A percentile compares a stretch with the other conserved stretches of the same genome.
Conservation (phyloP, 2,888 invertebrate genomes). For the Pemphredon lugubris region DNA sequence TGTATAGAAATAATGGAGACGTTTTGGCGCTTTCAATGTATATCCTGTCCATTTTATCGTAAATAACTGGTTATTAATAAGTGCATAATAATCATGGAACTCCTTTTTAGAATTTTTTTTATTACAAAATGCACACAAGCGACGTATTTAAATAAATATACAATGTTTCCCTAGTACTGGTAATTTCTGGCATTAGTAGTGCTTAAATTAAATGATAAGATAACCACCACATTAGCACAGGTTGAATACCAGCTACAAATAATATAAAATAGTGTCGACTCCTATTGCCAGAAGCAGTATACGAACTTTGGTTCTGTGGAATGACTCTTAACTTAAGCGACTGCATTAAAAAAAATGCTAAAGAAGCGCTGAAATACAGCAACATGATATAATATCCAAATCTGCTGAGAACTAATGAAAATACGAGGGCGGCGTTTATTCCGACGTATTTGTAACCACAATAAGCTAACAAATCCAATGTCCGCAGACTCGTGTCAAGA, state of each 20-base stretch:
- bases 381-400: constrained; percentile 91
- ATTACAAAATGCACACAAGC: too few relatives aligned
- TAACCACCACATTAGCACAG: constrained; percentile 96
- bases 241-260: constrained; percentile 93
- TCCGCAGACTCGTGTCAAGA: too few relatives aligned
- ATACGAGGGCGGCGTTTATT: constrained; percentile 89
- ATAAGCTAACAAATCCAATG: constrained; percentile 43
- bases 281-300: constrained; percentile 87
- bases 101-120: too few relatives aligned
- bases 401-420: constrained; percentile 88
- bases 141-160: too few relatives aligned
- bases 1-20: too few relatives aligned
- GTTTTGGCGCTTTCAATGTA: too few relatives aligned
- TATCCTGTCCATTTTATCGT: too few relatives aligned
- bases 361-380: constrained; percentile 90
- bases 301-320: constrained; percentile 82
- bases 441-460: constrained; percentile 98
- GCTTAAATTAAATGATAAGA: constrained; percentile 90
- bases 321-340: constrained; percentile 94
- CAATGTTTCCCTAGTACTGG: too few relatives aligned
- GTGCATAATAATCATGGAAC: too few relatives aligned
- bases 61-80: too few relatives aligned
- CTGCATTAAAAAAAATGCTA: constrained; percentile 95
- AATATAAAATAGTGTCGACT: constrained; percentile 95
- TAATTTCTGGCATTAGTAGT: too few relatives aligned